phyloP scores from a whole-genome alignment of 2,888 invertebrate species.

The Diplazon laetatorius region DNA sequence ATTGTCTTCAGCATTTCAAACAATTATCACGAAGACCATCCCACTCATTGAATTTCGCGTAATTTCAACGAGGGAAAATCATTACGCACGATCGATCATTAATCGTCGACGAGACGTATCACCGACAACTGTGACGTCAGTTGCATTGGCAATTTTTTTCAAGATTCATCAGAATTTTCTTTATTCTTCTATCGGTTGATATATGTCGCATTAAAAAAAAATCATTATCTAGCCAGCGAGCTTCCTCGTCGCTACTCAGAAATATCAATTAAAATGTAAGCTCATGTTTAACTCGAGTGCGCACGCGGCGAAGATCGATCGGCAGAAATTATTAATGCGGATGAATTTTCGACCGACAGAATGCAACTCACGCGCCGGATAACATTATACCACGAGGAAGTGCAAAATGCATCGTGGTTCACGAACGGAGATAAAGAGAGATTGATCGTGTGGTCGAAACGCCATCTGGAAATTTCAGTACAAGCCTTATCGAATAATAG shows the following conservation, averaged over 20 bases:
- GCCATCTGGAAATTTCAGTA: slow-evolving; percentile 17
- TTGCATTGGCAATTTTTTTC: background rate
- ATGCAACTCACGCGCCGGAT: slow-evolving; percentile 31
- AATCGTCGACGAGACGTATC: slow-evolving; percentile 2
- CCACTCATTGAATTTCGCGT: background rate
- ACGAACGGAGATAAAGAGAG: background rate
- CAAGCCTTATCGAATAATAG: slow-evolving; percentile 3
- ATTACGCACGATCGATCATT: background rate
- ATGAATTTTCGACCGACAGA: background rate
- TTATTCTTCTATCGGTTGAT: background rate
- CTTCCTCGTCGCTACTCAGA: slow-evolving; percentile 37
- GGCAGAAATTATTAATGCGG: slow-evolving; percentile 18
- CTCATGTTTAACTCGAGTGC: background rate
- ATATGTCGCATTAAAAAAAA: slow-evolving; percentile 3
- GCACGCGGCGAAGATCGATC: slow-evolving; percentile 24
- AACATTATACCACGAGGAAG: slow-evolving; percentile 3
- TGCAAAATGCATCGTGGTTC: background rate
- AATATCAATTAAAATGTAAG: slow-evolving; percentile 6
- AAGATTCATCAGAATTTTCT: background rate
- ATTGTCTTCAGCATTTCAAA: slow-evolving; percentile 2
- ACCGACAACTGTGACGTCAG: background rate
- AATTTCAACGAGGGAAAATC: background rate
- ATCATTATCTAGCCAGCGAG: slow-evolving; percentile 17
- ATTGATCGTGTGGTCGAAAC: background rate
- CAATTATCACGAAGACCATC: background rate